Base-by-base conservation (phyloP, 2,888 invertebrate species). In the Netelia melanura region DNA sequence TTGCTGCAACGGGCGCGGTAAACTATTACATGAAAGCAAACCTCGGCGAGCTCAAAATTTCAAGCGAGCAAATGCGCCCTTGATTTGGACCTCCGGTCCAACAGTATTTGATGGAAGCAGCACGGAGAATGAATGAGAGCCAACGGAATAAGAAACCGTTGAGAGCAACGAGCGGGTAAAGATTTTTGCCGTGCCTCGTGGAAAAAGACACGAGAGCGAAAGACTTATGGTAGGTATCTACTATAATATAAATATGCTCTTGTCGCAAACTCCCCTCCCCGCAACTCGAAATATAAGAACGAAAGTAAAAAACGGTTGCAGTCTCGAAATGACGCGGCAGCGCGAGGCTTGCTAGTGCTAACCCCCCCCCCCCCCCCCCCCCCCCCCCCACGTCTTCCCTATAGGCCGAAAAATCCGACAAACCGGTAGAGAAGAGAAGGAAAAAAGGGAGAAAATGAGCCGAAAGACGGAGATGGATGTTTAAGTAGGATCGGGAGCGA, bases 251-350 rank as follows among this genome's bases (percentile, higher is more conserved):
- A 70, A 52, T 30, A 25, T 30, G 54, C 43, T 11, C 43, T 14
- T 38, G 17, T 43, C 43, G 43, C 38, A n/a, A 30, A 30, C 38
- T 6, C 38, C 38, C 6, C 38, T 1, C 6, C 38, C 38, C 8
- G 6, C 11, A 43, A 67, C 44, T 58, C 61, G 68, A 30, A 25
- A 70, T 54, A 61, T 17, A 52, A 68, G 38, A 6, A 52, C 5
- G 21, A 30, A 3, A 9, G 3, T 3, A 8, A 38, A 67, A 65
- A 84, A 71, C 84, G 76, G 84, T 84, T 84, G 84, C 65, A 74
- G 81, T 77, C 67, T 84, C 78, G 81, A 65, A 61, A 80, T 68
- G 71, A 48, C 61, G 67, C 30, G 70, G 71, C 62, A 30, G 17
- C 61, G 74, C 61, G 25, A 79, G 68, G 76, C 58, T 61, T 72